Percentiles rank a stretch among this genome's conserved stretches.
Evolutionary conservation across 2,888 invertebrate genomes (phyloP).

Genomic region (Nephrocerus scutellatus): DNA sequence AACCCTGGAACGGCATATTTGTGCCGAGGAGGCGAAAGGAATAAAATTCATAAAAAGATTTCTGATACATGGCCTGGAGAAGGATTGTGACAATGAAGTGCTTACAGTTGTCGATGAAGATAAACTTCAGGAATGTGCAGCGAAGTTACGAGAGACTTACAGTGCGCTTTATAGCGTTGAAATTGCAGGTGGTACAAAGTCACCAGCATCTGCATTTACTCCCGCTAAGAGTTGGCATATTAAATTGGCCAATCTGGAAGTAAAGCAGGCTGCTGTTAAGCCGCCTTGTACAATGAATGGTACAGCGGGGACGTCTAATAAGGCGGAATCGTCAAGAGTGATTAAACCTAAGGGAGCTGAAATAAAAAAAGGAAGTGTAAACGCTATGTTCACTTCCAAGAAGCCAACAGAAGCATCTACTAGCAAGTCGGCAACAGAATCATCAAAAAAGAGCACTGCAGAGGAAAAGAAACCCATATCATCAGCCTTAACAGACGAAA

Average conservation of each 20-base stretch:
- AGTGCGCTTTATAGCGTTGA: conserved; percentile 38
- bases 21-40: conserved; percentile 28
- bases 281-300: conserved; percentile 10
- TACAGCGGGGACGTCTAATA: background rate
- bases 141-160: conserved; percentile 30
- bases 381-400: background rate
- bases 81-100: conserved; percentile 26
- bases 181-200: conserved; percentile 37
- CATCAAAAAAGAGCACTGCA: conserved; percentile 14
- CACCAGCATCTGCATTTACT: conserved; percentile 33
- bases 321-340: conserved; percentile 4
- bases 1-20: conserved; percentile 28
- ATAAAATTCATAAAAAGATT: conserved; percentile 35
- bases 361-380: background rate
- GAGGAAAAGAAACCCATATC: conserved; percentile 8
- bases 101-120: conserved; percentile 35
- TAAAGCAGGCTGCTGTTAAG: background rate
- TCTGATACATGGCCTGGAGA: conserved; percentile 23
- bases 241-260: conserved; percentile 25
- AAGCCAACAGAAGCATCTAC: background rate
- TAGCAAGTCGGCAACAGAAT: conserved; percentile 1
- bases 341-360: conserved; percentile 15
- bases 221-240: conserved; percentile 32
- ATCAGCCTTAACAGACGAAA: conserved; percentile 6
- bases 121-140: conserved; percentile 31